These are phyloP conservation scores for Branchellion lobata DNA, from an alignment of 2,888 invertebrate species.

Conservation along the genomic window DNA sequence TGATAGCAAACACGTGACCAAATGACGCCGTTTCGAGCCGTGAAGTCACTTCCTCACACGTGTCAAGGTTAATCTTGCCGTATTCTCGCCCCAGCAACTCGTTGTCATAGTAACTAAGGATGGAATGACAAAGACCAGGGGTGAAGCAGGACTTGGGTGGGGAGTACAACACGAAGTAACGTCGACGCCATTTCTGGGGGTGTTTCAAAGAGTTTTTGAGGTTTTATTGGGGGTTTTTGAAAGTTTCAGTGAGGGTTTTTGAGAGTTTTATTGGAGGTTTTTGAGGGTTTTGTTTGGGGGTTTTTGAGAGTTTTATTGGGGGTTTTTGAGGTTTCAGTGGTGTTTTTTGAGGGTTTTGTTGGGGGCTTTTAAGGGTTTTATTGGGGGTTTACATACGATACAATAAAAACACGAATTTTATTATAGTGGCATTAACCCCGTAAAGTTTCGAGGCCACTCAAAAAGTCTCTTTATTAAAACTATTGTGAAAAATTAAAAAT, in stretches of 20 bases:
- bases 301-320: no score
- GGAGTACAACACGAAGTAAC: slow-evolving; percentile 32
- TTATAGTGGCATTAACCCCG: no score
- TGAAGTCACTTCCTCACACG: slow-evolving; percentile 83
- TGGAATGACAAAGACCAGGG: slow-evolving; percentile 81
- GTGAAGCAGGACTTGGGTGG: slow-evolving; percentile 20
- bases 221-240: neutral
- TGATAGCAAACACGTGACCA: slow-evolving; percentile 58
- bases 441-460: no score
- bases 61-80: slow-evolving; percentile 78
- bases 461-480: no score
- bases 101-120: slow-evolving; percentile 85
- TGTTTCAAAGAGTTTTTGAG: neutral
- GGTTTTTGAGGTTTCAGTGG: no score
- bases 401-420: no score
- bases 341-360: no score
- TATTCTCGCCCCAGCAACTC: slow-evolving; percentile 56
- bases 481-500: no score
- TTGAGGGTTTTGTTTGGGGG: neutral
- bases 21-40: slow-evolving; percentile 58
- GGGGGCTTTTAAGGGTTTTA: no score
- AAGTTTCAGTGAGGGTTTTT: neutral
- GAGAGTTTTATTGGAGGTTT: neutral
- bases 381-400: no score
- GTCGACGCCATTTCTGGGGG: slow-evolving; percentile 22